A percentile compares a stretch with the other conserved stretches of the same genome.
Evolutionary conservation across 2,888 invertebrate genomes (phyloP).

Genomic region (Dynastes hyllus): DNA sequence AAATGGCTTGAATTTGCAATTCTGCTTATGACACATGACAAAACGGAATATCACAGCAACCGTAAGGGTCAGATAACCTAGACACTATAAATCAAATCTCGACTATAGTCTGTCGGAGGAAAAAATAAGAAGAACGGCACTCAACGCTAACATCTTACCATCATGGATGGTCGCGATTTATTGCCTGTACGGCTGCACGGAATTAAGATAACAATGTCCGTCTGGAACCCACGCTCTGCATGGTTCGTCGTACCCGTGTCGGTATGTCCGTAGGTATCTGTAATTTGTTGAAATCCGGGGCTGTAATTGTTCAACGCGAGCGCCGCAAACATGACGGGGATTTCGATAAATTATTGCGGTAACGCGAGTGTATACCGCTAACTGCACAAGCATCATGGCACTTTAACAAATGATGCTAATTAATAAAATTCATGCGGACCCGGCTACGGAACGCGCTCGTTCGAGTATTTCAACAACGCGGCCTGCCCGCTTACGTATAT

Average conservation of each 20-base stretch:
- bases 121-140: neutral
- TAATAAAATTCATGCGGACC: conserved; percentile 38
- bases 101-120: neutral
- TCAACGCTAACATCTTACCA: conserved; percentile 1
- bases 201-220: conserved; percentile 30
- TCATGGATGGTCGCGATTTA: neutral
- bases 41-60: no score
- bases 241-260: conserved; percentile 1
- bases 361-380: conserved; percentile 23
- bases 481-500: no score
- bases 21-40: no score
- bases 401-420: conserved; percentile 40
- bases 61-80: no score
- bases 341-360: conserved; percentile 46
- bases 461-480: conserved; percentile 14
- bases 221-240: neutral
- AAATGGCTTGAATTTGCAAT: no score
- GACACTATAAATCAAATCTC: no score
- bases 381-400: conserved; percentile 23
- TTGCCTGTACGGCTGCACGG: neutral
- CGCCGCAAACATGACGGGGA: conserved; percentile 38
- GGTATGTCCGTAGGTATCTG: conserved; percentile 18
- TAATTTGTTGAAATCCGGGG: conserved; percentile 33
- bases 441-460: conserved; percentile 2
- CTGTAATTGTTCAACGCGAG: conserved; percentile 41